Percentiles rank a stretch among this genome's conserved stretches.
phyloP scores from a whole-genome alignment of 2,888 invertebrate species.

The Campoletis raptor region DNA sequence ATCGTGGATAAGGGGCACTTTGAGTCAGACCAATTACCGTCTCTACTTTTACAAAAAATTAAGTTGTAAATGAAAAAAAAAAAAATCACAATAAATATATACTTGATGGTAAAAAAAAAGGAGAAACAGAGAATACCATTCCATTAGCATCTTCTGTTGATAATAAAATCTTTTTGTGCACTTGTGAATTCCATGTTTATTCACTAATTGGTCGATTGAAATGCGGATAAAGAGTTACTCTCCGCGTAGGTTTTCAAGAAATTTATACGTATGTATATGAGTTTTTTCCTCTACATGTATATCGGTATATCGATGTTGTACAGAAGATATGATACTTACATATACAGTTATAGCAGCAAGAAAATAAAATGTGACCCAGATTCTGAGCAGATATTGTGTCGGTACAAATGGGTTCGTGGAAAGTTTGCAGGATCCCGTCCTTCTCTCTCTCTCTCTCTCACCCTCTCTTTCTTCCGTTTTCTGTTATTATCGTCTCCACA shows the following conservation, averaged over 20 bases:
- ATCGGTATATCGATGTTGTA: neutral
- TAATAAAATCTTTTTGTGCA: neutral
- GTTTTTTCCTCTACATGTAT: neutral
- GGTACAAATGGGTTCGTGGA: constrained; percentile 44
- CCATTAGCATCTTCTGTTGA: neutral
- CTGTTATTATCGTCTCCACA: constrained; percentile 2
- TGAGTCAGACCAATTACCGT: neutral
- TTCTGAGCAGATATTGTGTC: constrained; percentile 52
- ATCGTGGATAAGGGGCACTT: neutral
- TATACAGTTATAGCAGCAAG: constrained; percentile 15
- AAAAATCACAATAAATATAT: neutral
- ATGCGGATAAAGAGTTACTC: neutral
- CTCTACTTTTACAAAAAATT: neutral
- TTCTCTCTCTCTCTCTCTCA: neutral
- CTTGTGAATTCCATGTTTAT: neutral
- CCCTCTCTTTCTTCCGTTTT: constrained; percentile 5
- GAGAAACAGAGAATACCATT: neutral
- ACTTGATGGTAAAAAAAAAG: neutral
- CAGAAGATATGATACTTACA: neutral
- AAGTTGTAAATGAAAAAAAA: neutral
- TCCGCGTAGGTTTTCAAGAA: neutral
- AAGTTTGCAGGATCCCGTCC: constrained; percentile 37
- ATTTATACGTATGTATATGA: neutral
- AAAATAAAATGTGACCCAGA: constrained; percentile 45
- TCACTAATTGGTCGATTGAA: neutral